Conservation (phyloP, 2,113 vertebrate species). For the Vulpes vulpes region DNA sequence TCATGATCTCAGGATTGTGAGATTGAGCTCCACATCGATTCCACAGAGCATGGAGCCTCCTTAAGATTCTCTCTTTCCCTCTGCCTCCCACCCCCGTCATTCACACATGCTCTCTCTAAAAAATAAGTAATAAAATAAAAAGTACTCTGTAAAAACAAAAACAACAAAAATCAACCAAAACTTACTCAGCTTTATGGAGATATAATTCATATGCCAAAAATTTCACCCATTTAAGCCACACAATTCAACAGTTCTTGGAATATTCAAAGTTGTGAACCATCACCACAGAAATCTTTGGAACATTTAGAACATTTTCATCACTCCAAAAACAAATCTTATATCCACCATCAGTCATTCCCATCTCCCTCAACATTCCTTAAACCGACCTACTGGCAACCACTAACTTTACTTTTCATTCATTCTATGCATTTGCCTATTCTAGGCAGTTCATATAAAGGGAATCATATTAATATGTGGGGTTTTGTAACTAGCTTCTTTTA, state of each 20-base stretch:
- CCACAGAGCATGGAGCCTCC: background rate
- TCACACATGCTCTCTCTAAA: background rate
- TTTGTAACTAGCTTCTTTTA: slow-evolving; percentile 19
- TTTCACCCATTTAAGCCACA: background rate
- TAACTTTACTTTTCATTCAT: background rate
- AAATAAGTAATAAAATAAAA: background rate
- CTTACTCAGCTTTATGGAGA: background rate
- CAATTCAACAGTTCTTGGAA: background rate
- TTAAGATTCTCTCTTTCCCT: background rate
- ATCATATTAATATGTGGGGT: background rate
- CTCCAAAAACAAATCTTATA: background rate
- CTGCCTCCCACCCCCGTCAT: background rate
- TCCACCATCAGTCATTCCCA: background rate
- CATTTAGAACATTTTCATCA: slow-evolving; percentile 8
- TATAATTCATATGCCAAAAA: background rate
- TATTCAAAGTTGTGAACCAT: background rate
- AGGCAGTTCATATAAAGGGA: background rate
- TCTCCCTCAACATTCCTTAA: background rate
- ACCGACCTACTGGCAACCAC: background rate
- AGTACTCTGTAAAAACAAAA: background rate
- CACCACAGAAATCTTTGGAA: background rate
- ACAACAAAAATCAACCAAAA: no score
- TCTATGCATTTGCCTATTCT: background rate
- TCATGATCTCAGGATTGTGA: background rate
- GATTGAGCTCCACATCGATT: background rate